Evolutionary conservation across 1,140 invertebrate genomes (phyloP).

Genomic region (Aculops lycopersici): DNA sequence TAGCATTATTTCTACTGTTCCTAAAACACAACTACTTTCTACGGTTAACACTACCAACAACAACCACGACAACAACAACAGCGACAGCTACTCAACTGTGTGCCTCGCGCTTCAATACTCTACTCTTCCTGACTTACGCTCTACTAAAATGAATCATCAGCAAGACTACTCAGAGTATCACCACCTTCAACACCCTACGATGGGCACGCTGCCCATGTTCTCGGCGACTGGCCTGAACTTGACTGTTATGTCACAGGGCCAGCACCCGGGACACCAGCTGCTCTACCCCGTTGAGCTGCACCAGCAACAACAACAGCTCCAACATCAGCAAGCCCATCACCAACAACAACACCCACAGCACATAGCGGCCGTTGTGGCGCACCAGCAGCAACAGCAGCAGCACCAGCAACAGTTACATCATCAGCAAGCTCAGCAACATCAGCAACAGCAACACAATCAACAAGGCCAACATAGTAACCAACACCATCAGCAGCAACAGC

Average conservation of each 20-base stretch:
- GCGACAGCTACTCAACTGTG: too few species aligned
- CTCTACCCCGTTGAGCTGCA: neutral
- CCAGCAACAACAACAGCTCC: neutral
- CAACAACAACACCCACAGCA: neutral
- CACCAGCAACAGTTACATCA: neutral
- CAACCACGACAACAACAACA: too few species aligned
- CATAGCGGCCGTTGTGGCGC: neutral
- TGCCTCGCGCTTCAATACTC: too few species aligned
- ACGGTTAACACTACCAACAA: too few species aligned
- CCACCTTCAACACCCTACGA: conserved; percentile 9
- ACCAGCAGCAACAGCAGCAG: neutral
- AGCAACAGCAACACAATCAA: neutral
- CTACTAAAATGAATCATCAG: neutral
- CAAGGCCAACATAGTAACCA: neutral
- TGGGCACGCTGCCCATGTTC: conserved; percentile 10
- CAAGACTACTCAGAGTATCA: neutral
- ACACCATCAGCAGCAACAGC: neutral
- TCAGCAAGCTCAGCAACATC: neutral
- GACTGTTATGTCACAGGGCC: conserved; percentile 7
- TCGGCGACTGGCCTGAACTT: conserved; percentile 11
- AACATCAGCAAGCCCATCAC: neutral
- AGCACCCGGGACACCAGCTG: neutral
- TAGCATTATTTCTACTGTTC: too few species aligned
- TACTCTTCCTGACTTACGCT: too few species aligned
- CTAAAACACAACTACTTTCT: too few species aligned